Percentiles rank a stretch among this genome's conserved stretches.
Conservation (phyloP, 2,113 vertebrate species). For the Ardeotis arabs region DNA sequence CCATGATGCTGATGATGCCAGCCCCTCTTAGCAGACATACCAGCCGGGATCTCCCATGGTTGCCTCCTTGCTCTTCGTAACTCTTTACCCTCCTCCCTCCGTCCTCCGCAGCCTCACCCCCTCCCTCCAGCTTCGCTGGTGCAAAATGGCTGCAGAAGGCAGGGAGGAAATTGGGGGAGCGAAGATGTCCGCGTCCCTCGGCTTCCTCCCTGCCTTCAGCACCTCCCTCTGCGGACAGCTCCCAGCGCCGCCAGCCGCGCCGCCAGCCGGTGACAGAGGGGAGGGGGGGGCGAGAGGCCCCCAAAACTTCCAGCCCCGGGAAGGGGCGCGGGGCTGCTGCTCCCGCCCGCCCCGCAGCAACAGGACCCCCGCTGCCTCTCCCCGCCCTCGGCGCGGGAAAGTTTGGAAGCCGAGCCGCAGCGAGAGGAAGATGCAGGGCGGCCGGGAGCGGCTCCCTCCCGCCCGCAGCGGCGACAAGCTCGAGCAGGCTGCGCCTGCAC, state of each 20-base stretch:
- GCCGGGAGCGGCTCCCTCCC: neutral
- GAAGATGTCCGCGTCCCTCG: conserved; percentile 67
- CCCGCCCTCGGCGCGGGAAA: too few relatives aligned
- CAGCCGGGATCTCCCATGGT: conserved; percentile 7
- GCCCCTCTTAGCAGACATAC: neutral
- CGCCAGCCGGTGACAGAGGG: neutral
- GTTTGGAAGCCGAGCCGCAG: neutral
- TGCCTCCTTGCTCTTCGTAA: neutral
- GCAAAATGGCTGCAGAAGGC: conserved; percentile 90
- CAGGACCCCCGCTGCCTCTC: too few relatives aligned
- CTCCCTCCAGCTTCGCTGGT: conserved; percentile 20
- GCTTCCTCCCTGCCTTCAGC: conserved; percentile 77
- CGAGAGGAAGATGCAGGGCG: neutral
- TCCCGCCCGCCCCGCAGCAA: too few relatives aligned
- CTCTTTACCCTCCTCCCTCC: neutral
- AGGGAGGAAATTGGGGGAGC: conserved; percentile 63
- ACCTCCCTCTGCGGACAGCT: conserved; percentile 84
- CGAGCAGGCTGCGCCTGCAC: neutral
- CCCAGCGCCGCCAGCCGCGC: conserved; percentile 13
- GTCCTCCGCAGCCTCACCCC: neutral
- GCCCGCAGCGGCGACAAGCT: neutral
- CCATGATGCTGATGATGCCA: conserved; percentile 79
- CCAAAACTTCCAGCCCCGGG: neutral
- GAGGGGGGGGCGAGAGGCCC: neutral
- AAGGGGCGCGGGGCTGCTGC: too few relatives aligned